A percentile compares a stretch with the other conserved stretches of the same genome.
phyloP scores from a whole-genome alignment of 1,140 invertebrate genomes.

The Apis florea region DNA sequence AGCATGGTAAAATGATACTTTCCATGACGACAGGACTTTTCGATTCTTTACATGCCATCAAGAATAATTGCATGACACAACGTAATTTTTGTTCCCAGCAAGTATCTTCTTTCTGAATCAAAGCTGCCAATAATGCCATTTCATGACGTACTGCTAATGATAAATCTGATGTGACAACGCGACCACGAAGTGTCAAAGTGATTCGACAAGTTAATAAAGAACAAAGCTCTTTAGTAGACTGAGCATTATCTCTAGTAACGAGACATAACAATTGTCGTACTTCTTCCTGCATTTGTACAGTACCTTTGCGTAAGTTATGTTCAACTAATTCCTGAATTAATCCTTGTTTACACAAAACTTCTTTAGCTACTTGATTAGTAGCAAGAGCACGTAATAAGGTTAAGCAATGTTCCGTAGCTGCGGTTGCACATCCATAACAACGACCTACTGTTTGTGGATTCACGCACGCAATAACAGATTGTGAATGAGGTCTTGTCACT shows the following conservation, averaged over 20 bases:
- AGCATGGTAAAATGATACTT: slow-evolving; percentile 89
- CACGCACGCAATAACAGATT: slow-evolving; percentile 38
- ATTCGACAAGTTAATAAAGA: slow-evolving; percentile 91
- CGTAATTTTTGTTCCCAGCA: slow-evolving; percentile 97
- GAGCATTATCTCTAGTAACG: slow-evolving; percentile 93
- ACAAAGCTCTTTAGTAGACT: slow-evolving; percentile 93
- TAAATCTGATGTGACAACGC: slow-evolving; percentile 85
- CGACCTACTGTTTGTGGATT: slow-evolving; percentile 76
- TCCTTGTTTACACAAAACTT: slow-evolving; percentile 91
- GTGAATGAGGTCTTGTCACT: not conserved
- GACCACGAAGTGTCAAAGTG: slow-evolving; percentile 86
- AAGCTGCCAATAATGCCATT: slow-evolving; percentile 92
- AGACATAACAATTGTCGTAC: slow-evolving; percentile 93
- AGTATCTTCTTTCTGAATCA: slow-evolving; percentile 94
- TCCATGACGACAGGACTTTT: slow-evolving; percentile 89
- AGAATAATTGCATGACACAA: slow-evolving; percentile 92
- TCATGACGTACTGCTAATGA: slow-evolving; percentile 91
- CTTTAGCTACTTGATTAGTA: slow-evolving; percentile 88
- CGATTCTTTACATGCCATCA: slow-evolving; percentile 87
- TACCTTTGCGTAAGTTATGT: slow-evolving; percentile 92
- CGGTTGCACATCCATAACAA: slow-evolving; percentile 92
- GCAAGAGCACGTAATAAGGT: slow-evolving; percentile 95
- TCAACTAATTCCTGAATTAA: slow-evolving; percentile 94
- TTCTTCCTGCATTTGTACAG: slow-evolving; percentile 91
- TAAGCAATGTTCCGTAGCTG: slow-evolving; percentile 95